These are phyloP conservation scores for Phoenicopterus ruber DNA, from an alignment of 2,113 vertebrate genomes.

Conservation along the genomic window DNA sequence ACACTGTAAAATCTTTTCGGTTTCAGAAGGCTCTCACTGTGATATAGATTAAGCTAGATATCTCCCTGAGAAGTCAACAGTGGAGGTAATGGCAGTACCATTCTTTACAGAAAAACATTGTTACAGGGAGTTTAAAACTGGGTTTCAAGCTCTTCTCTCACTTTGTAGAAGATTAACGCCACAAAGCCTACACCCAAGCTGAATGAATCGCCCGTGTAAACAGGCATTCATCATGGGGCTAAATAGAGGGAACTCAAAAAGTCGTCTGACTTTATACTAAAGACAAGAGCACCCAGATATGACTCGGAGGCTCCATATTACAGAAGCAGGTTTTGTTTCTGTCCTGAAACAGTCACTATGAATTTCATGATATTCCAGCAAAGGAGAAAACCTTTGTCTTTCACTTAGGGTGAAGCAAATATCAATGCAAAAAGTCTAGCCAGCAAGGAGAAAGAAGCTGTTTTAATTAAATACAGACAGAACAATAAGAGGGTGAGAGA, in stretches of 20 bases:
- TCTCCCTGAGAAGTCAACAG: neutral
- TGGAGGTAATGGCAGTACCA: neutral
- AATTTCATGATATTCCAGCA: neutral
- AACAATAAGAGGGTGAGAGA: neutral
- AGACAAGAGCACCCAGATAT: neutral
- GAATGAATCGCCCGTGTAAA: rapidly evolving
- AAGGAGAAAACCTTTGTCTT: neutral
- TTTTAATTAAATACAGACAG: neutral
- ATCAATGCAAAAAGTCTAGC: neutral
- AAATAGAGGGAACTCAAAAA: neutral
- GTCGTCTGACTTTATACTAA: neutral
- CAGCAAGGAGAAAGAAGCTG: neutral
- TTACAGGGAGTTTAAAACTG: neutral
- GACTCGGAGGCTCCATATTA: neutral
- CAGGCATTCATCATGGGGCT: neutral
- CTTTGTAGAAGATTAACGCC: neutral
- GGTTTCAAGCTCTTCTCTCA: neutral
- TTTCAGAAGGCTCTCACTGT: neutral
- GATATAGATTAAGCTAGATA: neutral
- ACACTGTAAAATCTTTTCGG: neutral
- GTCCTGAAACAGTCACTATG: neutral
- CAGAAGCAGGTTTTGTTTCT: neutral
- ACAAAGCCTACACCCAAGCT: neutral
- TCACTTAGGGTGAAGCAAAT: neutral
- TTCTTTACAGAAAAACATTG: neutral